Conservation (phyloP, 2,113 vertebrate genomes). For the Ornithorhynchus anatinus region DNA sequence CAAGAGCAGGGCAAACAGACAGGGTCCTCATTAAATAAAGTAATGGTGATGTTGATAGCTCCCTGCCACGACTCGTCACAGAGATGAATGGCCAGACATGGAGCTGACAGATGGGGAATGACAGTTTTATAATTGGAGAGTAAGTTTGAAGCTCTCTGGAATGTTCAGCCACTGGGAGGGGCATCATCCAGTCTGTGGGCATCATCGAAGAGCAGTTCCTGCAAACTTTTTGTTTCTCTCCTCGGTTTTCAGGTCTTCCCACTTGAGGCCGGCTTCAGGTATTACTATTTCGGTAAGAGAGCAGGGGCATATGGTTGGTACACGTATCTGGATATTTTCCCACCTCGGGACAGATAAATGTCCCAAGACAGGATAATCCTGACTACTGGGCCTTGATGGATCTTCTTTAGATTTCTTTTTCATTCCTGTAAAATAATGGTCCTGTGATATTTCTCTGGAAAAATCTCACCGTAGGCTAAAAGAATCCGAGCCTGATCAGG, state of each 20-base stretch:
- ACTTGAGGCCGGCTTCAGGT: too few species aligned
- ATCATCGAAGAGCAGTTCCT: slow-evolving; percentile 27
- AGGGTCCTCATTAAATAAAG: slow-evolving; percentile 55
- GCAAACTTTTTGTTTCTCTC: slow-evolving; percentile 29
- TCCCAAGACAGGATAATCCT: too few species aligned
- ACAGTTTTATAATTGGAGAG: slow-evolving; percentile 51
- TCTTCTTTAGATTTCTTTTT: background rate
- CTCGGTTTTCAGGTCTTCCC: slow-evolving; percentile 23
- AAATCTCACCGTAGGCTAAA: slow-evolving; percentile 3
- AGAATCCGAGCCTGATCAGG: slow-evolving; percentile 17
- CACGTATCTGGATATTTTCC: too few species aligned
- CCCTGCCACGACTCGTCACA: slow-evolving; percentile 47
- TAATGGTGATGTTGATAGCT: slow-evolving; percentile 36
- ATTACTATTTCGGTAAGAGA: too few species aligned
- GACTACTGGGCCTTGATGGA: too few species aligned
- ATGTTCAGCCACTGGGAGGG: slow-evolving; percentile 32
- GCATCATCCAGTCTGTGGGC: slow-evolving; percentile 11
- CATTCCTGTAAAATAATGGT: slow-evolving; percentile 26
- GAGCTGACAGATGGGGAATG: slow-evolving; percentile 56
- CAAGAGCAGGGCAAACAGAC: slow-evolving; percentile 3
- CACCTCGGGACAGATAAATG: too few species aligned
- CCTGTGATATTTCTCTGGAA: background rate
- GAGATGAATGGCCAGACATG: slow-evolving; percentile 46
- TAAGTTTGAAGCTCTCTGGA: slow-evolving; percentile 48
- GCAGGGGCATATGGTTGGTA: too few species aligned